Percentiles rank a stretch among this genome's conserved stretches.
phyloP scores from a whole-genome alignment of 2,888 invertebrate species.

The Tiliacea aurago region DNA sequence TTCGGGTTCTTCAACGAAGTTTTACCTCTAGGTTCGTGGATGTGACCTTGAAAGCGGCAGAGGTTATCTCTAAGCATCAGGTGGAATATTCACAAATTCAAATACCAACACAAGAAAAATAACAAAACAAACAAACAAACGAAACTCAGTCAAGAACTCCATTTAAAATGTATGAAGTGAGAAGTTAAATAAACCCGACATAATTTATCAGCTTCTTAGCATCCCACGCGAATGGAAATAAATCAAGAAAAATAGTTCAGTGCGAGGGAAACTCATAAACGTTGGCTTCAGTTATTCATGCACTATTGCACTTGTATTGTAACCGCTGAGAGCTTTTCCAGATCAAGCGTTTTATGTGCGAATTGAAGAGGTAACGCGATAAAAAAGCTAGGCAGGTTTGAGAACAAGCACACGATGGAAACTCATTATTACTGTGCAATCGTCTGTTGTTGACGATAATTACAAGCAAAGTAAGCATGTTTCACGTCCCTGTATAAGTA shows the following conservation, averaged over 20 bases:
- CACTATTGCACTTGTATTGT: conserved; percentile 38
- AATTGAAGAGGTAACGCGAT: neutral
- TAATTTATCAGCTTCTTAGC: conserved; percentile 37
- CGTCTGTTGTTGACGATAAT: neutral
- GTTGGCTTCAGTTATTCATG: conserved; percentile 39
- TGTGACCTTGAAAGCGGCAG: neutral
- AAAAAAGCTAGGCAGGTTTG: neutral
- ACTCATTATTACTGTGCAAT: neutral
- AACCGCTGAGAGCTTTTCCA: conserved; percentile 47
- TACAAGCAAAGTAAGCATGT: neutral
- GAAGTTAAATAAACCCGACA: conserved; percentile 44
- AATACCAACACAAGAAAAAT: conserved; percentile 1
- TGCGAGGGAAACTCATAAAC: conserved; percentile 22
- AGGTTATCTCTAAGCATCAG: conserved; percentile 4
- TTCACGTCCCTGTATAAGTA: too few relatives aligned
- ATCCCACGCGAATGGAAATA: conserved; percentile 25
- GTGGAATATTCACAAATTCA: neutral
- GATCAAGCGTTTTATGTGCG: conserved; percentile 25
- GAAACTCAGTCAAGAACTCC: conserved; percentile 24
- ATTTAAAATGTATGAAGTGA: conserved; percentile 39
- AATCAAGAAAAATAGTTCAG: conserved; percentile 43
- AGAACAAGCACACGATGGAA: neutral
- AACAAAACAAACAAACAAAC: conserved; percentile 35
- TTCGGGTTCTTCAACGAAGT: neutral
- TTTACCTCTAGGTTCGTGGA: too few relatives aligned